Conservation (phyloP, 2,797 vertebrate species). For the Brachyrhaphis roseni region DNA sequence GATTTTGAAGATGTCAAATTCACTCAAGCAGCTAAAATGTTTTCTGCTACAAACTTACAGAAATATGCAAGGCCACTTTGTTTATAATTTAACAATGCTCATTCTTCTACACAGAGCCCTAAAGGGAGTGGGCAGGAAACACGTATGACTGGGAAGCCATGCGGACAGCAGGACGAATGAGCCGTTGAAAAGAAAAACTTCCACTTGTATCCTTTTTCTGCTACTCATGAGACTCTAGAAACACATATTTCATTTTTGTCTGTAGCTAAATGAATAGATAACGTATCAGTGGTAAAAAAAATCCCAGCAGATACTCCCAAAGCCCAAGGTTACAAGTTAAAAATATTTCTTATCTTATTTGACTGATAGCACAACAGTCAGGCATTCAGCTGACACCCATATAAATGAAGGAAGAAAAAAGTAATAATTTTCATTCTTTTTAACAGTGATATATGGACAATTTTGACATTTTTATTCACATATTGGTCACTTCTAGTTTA, state of each 20-base stretch:
- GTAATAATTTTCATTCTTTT: background rate
- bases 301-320: background rate
- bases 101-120: conserved; percentile 50
- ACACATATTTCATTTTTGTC: background rate
- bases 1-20: conserved; percentile 68
- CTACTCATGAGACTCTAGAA: background rate
- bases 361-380: background rate
- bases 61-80: conserved; percentile 32
- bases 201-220: background rate
- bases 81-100: conserved; percentile 56
- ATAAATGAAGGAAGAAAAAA: background rate
- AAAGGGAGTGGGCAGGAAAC: conserved; percentile 24
- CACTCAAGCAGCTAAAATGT: conserved; percentile 29
- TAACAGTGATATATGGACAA: background rate
- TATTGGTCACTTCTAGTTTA: background rate
- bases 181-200: background rate
- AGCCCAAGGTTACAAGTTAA: background rate
- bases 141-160: conserved; percentile 9
- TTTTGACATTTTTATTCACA: background rate
- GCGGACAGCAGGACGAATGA: conserved; percentile 15
- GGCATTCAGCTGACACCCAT: background rate
- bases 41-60: conserved; percentile 52
- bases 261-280: background rate
- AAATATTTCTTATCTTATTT: background rate
- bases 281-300: background rate